Conservation (phyloP, 2,797 vertebrate genomes). For the Acestrorhynchus altus region DNA sequence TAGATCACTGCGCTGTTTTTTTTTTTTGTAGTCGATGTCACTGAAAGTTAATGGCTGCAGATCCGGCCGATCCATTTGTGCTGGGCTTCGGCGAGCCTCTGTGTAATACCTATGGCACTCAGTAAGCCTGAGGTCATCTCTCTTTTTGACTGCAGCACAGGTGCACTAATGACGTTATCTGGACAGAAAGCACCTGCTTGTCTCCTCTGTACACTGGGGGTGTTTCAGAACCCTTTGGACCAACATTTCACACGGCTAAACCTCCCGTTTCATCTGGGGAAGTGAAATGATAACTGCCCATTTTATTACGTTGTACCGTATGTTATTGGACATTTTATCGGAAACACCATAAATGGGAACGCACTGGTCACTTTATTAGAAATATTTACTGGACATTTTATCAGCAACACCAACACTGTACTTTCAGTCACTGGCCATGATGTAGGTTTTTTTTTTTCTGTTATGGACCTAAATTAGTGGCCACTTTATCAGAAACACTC, state of each 20-base stretch:
- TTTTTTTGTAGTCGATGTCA: neutral
- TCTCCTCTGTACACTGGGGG: neutral
- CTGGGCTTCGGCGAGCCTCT: neutral
- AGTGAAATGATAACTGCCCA: neutral
- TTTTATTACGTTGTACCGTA: neutral
- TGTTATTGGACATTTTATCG: neutral
- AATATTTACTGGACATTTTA: no score
- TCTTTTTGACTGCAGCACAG: constrained; percentile 3
- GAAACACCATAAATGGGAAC: neutral
- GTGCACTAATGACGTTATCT: constrained; percentile 13
- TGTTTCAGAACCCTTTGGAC: neutral
- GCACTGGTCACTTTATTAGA: no score
- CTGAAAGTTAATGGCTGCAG: neutral
- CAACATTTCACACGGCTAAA: neutral
- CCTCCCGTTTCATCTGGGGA: neutral
- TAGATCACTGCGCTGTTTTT: constrained; percentile 7
- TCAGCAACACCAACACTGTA: no score
- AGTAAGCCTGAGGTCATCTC: constrained; percentile 10
- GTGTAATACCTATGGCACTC: constrained; percentile 4
- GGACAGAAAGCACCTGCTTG: constrained; percentile 30
- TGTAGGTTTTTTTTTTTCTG: no score
- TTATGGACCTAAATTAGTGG: no score
- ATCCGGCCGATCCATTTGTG: neutral
- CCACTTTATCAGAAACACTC: no score
- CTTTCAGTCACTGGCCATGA: no score